Percentiles rank a stretch among this genome's conserved stretches.
phyloP scores from a whole-genome alignment of 2,888 invertebrate species.

The Eupithecia centaureata region DNA sequence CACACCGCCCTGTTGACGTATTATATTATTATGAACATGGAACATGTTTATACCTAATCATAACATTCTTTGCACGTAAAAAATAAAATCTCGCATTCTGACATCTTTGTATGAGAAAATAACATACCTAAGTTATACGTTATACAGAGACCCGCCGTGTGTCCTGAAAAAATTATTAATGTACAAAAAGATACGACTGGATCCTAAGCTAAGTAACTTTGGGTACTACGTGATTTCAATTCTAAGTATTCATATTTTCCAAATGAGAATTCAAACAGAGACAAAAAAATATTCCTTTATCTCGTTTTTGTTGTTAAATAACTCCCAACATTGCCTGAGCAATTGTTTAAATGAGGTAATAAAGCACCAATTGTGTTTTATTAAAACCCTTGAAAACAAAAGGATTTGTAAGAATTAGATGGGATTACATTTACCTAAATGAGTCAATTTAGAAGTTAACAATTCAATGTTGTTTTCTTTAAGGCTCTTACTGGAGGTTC shows the following conservation, averaged over 20 bases:
- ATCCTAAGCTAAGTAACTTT: conserved; percentile 68
- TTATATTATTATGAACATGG: conserved; percentile 63
- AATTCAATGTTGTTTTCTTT: not conserved
- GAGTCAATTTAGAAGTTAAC: conserved; percentile 18
- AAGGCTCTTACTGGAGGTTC: too few species aligned
- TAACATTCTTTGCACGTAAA: conserved; percentile 77
- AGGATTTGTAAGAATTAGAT: conserved; percentile 47
- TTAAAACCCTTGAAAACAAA: conserved; percentile 50
- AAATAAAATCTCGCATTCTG: conserved; percentile 74
- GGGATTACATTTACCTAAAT: conserved; percentile 27
- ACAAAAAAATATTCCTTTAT: conserved; percentile 62
- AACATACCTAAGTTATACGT: conserved; percentile 68
- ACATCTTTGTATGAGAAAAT: conserved; percentile 71
- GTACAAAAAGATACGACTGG: conserved; percentile 71
- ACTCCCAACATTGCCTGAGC: conserved; percentile 52
- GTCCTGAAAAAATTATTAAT: conserved; percentile 73
- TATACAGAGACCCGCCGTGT: conserved; percentile 60
- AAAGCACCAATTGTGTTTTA: conserved; percentile 54
- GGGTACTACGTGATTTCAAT: conserved; percentile 70
- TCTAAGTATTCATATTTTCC: conserved; percentile 63
- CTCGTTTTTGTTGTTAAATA: conserved; percentile 52
- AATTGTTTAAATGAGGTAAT: conserved; percentile 59
- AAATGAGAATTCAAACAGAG: conserved; percentile 63
- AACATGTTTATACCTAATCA: conserved; percentile 62
- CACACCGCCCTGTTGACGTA: conserved; percentile 50